Evolutionary conservation across 2,888 invertebrate genomes (phyloP), one percentile per base, ranked within the genome.

Genomic region (Andrena bucephala): DNA sequence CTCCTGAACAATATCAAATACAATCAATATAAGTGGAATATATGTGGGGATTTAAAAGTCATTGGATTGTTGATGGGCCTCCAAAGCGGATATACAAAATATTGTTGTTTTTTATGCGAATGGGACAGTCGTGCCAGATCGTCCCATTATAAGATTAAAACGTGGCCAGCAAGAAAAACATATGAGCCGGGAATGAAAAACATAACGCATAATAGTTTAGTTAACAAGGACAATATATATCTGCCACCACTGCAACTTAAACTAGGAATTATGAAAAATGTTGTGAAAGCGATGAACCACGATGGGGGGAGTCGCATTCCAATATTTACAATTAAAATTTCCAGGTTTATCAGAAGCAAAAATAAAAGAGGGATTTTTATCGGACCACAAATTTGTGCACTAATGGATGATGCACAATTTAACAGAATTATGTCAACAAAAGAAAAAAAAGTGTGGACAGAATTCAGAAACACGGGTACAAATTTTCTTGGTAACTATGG

Each of bases 11-110:
- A 50, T 50, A 48, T 48, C 48, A 48, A 48, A 8, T 33, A 33
- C 33, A 33, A 33, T 33, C 4, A 48, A 48, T 62, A 62, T 29
- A 33, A 62, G 6, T 62, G 62, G 33, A 27, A 62, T 36, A 36
- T 36, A 36, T 36, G 36, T 36, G 36, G 36, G 36, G 36, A 36
- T 8, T 10, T 36, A 36, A 57, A 69, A 69, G 90, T 92, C 76
- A 54, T 89, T 6, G 72, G 68, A 27, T 60, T 91, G 63, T 70
- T 90, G 10, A 79, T 90, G 29, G 90, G 90, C 16, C 85, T 87
- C 73, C 90, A 92, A 81, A 60, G 75, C 20, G 90, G 90, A 10
- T 90, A 81, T 60, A 89, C 87, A 24, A 90, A 89, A 83, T 86
- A 81, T 77, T 84, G 84, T 31, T 88, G 88, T 42, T 89, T 89